Percentiles rank a stretch among this genome's conserved stretches.
These are phyloP conservation scores for Turdus rufiventris DNA, from an alignment of 2,113 vertebrate genomes.

Conservation along the genomic window DNA sequence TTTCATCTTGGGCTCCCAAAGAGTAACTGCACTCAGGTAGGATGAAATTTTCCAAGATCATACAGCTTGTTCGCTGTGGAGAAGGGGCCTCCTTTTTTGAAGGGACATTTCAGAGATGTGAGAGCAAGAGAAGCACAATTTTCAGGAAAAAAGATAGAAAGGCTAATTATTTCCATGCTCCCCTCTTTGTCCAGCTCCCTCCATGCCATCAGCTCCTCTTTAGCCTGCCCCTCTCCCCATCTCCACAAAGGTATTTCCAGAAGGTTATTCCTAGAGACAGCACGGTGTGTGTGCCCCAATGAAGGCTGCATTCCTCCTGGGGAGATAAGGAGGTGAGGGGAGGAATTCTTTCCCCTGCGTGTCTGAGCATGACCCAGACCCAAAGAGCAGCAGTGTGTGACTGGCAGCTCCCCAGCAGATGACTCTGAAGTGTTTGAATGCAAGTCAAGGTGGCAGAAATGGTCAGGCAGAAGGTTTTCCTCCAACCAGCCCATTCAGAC, in stretches of 20 bases:
- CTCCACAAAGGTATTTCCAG: background rate
- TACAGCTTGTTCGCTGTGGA: background rate
- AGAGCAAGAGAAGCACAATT: background rate
- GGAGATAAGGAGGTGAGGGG: background rate
- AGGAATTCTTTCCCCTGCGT: background rate
- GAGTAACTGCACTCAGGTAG: background rate
- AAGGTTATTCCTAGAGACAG: background rate
- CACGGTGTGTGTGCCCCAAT: accelerated
- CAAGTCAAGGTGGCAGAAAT: background rate
- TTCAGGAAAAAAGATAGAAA: background rate
- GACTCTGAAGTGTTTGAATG: background rate
- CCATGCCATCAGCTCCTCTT: background rate
- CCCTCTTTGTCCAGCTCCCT: background rate
- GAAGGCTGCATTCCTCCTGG: background rate
- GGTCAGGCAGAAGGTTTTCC: background rate
- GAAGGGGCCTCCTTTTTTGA: background rate
- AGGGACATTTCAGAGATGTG: background rate
- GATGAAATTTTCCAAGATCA: background rate
- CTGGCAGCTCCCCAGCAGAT: background rate
- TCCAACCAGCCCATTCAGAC: background rate
- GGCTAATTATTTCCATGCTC: background rate
- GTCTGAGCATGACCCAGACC: background rate
- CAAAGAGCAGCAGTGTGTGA: background rate
- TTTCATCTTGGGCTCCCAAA: background rate
- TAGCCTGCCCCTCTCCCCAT: background rate